Percentiles rank a stretch among this genome's conserved stretches.
Conservation (phyloP, 2,797 vertebrate genomes). For the Enteromius trimaculatus region DNA sequence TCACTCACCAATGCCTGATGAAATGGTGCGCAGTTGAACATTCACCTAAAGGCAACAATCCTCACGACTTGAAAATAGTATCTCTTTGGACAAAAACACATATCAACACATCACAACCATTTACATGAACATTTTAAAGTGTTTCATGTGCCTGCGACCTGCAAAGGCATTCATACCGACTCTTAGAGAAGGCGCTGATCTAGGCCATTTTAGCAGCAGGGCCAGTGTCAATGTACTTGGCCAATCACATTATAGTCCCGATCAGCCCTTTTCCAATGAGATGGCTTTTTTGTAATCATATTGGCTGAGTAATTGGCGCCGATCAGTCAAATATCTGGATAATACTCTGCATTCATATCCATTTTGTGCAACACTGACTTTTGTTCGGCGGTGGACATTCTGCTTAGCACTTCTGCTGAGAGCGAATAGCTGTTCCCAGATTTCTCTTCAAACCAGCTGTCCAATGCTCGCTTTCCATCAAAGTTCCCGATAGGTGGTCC, state of each 20-base stretch:
- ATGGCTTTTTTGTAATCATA: slow-evolving; percentile 60
- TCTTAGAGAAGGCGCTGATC: slow-evolving; percentile 56
- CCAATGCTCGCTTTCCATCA: slow-evolving; percentile 91
- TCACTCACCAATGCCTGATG: slow-evolving; percentile 13
- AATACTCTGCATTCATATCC: slow-evolving; percentile 87
- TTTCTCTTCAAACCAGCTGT: slow-evolving; percentile 98
- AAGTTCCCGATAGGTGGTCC: slow-evolving; percentile 90
- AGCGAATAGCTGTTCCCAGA: slow-evolving; percentile 88
- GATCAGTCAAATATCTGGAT: slow-evolving; percentile 83
- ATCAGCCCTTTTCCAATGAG: slow-evolving; percentile 56
- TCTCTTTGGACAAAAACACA: slow-evolving; percentile 53
- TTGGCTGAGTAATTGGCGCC: slow-evolving; percentile 52
- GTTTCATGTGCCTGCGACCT: slow-evolving; percentile 58
- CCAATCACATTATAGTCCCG: slow-evolving; percentile 63
- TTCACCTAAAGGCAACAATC: slow-evolving; percentile 27
- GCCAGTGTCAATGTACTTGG: slow-evolving; percentile 61
- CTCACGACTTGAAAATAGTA: slow-evolving; percentile 33
- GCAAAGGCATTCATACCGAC: slow-evolving; percentile 57
- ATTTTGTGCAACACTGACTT: slow-evolving; percentile 83
- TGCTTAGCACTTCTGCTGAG: slow-evolving; percentile 86
- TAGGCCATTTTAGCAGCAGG: slow-evolving; percentile 68
- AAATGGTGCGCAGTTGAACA: slow-evolving; percentile 7
- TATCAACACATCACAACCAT: slow-evolving; percentile 53
- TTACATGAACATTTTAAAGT: slow-evolving; percentile 47
- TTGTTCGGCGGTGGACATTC: slow-evolving; percentile 86